phyloP scores from a whole-genome alignment of 1,140 invertebrate genomes.

The Hyphantria cunea region DNA sequence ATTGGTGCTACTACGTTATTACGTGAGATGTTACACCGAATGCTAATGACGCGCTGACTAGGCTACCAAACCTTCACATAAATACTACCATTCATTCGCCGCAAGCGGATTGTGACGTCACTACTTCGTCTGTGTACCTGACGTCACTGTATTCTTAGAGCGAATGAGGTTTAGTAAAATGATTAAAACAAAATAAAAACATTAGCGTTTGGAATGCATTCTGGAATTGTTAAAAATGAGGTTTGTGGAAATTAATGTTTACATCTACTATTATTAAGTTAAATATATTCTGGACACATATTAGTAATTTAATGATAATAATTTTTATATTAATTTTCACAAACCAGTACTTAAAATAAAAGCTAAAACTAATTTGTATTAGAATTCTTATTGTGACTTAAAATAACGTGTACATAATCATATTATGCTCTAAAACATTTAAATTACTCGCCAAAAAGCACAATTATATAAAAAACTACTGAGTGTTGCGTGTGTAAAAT shows the following conservation, averaged over 20 bases:
- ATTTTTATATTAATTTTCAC: slow-evolving; percentile 8
- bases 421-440: slow-evolving; percentile 48
- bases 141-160: too few species aligned
- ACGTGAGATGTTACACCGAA: slow-evolving; percentile 45
- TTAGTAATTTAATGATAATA: neutral
- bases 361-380: slow-evolving; percentile 57
- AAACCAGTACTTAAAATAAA: slow-evolving; percentile 28
- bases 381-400: slow-evolving; percentile 37
- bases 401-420: slow-evolving; percentile 32
- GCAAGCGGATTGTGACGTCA: too few species aligned
- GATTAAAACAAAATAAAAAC: neutral
- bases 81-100: neutral
- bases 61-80: slow-evolving; percentile 47
- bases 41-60: slow-evolving; percentile 65
- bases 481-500: slow-evolving; percentile 60
- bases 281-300: too few species aligned
- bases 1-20: slow-evolving; percentile 51
- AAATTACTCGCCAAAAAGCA: slow-evolving; percentile 52
- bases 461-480: slow-evolving; percentile 54
- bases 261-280: neutral
- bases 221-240: neutral
- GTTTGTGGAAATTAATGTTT: slow-evolving; percentile 6
- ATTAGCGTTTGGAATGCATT: slow-evolving; percentile 4
- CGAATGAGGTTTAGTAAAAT: too few species aligned
- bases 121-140: too few species aligned